These are phyloP conservation scores for Cyclargus thomasi DNA, from an alignment of 1,140 invertebrate genomes.

Conservation along the genomic window DNA sequence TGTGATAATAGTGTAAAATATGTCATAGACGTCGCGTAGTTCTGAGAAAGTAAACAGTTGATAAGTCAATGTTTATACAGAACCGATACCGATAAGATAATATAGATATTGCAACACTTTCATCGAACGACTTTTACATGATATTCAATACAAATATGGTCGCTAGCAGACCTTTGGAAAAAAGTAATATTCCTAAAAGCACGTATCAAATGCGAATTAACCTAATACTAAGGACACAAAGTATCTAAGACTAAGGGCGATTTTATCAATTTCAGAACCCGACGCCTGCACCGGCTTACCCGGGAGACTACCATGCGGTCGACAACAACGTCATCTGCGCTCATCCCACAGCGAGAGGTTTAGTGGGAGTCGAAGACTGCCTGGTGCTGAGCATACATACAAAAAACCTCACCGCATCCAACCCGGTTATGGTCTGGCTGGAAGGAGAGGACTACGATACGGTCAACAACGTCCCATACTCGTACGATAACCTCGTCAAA, in stretches of 20 bases:
- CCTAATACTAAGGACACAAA: no score
- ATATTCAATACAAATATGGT: no score
- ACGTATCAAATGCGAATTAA: no score
- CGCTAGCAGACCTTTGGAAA: no score
- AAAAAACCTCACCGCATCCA: conserved; percentile 39
- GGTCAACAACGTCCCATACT: conserved; percentile 27
- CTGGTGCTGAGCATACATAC: conserved; percentile 51
- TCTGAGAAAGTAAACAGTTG: no score
- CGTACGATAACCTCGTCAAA: conserved; percentile 41
- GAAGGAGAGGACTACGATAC: conserved; percentile 51
- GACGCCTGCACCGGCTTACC: conserved; percentile 37
- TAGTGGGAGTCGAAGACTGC: conserved; percentile 57
- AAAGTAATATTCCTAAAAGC: no score
- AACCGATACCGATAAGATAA: no score
- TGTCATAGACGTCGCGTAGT: no score
- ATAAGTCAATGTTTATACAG: no score
- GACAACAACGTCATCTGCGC: conserved; percentile 48
- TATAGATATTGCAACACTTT: no score
- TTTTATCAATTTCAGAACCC: conserved; percentile 46
- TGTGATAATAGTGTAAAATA: no score
- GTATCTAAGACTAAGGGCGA: background rate
- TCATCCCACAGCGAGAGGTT: conserved; percentile 43
- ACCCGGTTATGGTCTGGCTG: conserved; percentile 58
- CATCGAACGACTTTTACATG: no score
- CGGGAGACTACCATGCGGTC: conserved; percentile 40